These are phyloP conservation scores for Dreissena polymorpha DNA, from an alignment of 1,140 invertebrate genomes.

Conservation along the genomic window DNA sequence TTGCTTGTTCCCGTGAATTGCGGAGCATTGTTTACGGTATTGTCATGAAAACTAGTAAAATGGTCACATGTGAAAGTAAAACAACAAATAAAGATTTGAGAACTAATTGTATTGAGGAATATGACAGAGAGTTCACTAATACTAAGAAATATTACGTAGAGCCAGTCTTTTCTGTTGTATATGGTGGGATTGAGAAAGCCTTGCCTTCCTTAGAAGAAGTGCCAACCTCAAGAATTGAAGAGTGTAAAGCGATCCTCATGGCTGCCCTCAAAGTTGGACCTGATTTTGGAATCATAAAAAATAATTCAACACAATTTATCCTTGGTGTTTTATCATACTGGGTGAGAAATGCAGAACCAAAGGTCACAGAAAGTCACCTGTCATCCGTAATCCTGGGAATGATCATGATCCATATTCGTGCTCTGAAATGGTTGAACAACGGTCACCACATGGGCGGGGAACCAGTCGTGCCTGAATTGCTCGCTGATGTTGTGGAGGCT, in stretches of 20 bases:
- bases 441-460: constrained; percentile 7
- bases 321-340: constrained; percentile 86
- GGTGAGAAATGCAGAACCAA: constrained; percentile 80
- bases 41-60: constrained; percentile 71
- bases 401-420: constrained; percentile 64
- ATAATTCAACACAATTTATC: constrained; percentile 81
- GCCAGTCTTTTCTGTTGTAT: constrained; percentile 43
- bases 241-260: constrained; percentile 61
- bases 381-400: constrained; percentile 65
- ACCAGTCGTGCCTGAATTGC: constrained; percentile 3
- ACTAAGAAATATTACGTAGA: constrained; percentile 68
- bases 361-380: constrained; percentile 62
- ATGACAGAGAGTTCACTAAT: constrained; percentile 70
- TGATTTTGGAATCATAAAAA: constrained; percentile 47
- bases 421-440: constrained; percentile 33
- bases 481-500: background rate
- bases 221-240: constrained; percentile 34
- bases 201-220: constrained; percentile 67
- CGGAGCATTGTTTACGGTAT: constrained; percentile 85
- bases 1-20: constrained; percentile 84
- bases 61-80: too few species aligned
- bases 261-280: constrained; percentile 53
- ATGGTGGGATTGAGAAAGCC: background rate
- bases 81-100: constrained; percentile 21
- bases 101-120: constrained; percentile 75